Base-by-base conservation (phyloP, 2,888 invertebrate genomes). In the Calliphora vomitoria region DNA sequence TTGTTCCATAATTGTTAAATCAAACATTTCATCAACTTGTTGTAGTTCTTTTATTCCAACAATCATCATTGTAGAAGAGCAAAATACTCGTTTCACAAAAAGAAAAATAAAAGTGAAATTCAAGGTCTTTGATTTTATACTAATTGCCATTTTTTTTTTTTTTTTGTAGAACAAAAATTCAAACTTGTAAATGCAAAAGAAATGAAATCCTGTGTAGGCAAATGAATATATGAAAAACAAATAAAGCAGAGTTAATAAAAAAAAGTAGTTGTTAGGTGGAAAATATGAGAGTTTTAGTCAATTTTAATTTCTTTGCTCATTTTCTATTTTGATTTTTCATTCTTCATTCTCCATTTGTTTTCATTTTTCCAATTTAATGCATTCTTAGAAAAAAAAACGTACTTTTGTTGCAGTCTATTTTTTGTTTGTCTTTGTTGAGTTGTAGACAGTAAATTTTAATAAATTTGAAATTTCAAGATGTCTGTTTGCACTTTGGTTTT, bases 101-200 rank as follows among this genome's bases (percentile, higher is more conserved):
- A 44, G 4, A 35, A 66, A 82, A 55, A 84, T 58, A 82, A 79
- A 86, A 66, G 78, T 25, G 31, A 55, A 66, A 66, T 78, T 83
- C 84, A 81, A 81, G 86, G 86, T 81, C 80, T 80, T 41, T 75
- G 58, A 80, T 84, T 87, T 71, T 66, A n/a, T 75, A 80, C 76
- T 85, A 82, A 76, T 85, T 85, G 75, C 69, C 47, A 53, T 41
- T 75, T 31, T 25, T 25, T 25, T 55, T 71, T 71, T 75, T 31
- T 25, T 25, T 25, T 55, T 71, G 66, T 62, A 35, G 20, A 38
- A n/a, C n/a, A 31, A 44, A 55, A 47, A 35, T 38, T 15, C 50
- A 50, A 41, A 41, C 1, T 20, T 60, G 1, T 31, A 60, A 15
- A 60, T 31, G n/a, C 10, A 8, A 8, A 38, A 25, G 8, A 55